These are phyloP conservation scores for Dinothrombium tinctorium DNA, from an alignment of 1,140 invertebrate species.

Conservation along the genomic window DNA sequence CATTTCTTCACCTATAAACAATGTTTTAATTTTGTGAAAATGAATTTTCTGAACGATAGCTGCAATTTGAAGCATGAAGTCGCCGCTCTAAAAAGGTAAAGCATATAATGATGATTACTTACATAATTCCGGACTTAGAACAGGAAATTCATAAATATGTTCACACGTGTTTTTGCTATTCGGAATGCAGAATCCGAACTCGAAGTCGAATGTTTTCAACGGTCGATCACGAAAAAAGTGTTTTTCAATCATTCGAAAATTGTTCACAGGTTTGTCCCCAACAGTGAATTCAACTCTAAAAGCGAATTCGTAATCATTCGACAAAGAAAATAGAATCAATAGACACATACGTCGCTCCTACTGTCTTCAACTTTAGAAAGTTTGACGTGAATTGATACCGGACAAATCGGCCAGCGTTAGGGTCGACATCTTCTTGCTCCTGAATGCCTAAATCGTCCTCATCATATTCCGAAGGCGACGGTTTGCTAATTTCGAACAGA, in stretches of 20 bases:
- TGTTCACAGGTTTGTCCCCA: conserved; percentile 65
- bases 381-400: conserved; percentile 86
- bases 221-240: conserved; percentile 84
- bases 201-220: conserved; percentile 97
- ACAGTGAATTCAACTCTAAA: conserved; percentile 94
- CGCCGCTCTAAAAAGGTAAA: too few species aligned
- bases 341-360: conserved; percentile 67
- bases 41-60: too few species aligned
- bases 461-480: too few species aligned
- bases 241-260: conserved; percentile 94
- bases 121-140: conserved; percentile 60
- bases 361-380: conserved; percentile 81
- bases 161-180: conserved; percentile 92
- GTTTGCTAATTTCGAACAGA: conserved; percentile 92
- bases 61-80: too few species aligned
- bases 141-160: conserved; percentile 96
- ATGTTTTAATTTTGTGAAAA: too few species aligned
- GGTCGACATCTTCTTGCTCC: conserved; percentile 36
- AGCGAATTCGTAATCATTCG: too few species aligned
- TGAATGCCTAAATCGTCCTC: conserved; percentile 15
- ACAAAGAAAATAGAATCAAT: conserved; percentile 19
- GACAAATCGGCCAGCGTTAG: conserved; percentile 81
- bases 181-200: conserved; percentile 97
- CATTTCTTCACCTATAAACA: conserved; percentile 74
- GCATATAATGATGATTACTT: too few species aligned